Evolutionary conservation across 2,888 invertebrate species (phyloP).

Genomic region (Macroteleia sp.): DNA sequence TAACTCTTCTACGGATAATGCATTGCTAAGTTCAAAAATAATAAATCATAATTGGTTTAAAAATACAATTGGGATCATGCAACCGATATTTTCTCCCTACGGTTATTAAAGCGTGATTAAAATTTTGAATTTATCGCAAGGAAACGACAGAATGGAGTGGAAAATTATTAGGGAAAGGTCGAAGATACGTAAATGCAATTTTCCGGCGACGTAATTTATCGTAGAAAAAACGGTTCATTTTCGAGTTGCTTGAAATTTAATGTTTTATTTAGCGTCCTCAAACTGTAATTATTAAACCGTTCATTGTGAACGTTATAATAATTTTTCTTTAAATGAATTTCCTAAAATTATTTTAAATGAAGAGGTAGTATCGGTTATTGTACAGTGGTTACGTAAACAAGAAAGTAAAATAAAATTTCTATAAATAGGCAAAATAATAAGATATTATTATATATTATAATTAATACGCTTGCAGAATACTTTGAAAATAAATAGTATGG

Average conservation of each 20-base stretch:
- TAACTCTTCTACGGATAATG: conserved; percentile 12
- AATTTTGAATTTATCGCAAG: conserved; percentile 36
- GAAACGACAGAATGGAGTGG: conserved; percentile 16
- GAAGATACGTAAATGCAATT: conserved; percentile 22
- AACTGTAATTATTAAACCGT: no score
- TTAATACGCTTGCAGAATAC: no score
- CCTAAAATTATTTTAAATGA: no score
- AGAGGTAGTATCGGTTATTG: no score
- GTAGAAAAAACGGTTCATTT: conserved; percentile 5
- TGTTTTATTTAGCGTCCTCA: neutral
- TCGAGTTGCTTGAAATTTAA: neutral
- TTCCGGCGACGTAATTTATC: neutral
- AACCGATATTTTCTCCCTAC: conserved; percentile 11
- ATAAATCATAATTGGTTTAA: conserved; percentile 23
- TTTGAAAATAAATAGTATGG: no score
- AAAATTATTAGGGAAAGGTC: conserved; percentile 36
- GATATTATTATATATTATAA: no score
- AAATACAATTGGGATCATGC: conserved; percentile 26
- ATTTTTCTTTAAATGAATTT: no score
- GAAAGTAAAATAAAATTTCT: no score
- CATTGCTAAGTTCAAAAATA: conserved; percentile 9
- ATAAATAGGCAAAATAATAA: no score
- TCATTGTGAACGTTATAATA: no score
- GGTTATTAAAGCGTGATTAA: conserved; percentile 38
- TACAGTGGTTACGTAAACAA: no score